These are phyloP conservation scores for Phoebastria nigripes DNA, from an alignment of 2,797 vertebrate genomes.

Conservation along the genomic window DNA sequence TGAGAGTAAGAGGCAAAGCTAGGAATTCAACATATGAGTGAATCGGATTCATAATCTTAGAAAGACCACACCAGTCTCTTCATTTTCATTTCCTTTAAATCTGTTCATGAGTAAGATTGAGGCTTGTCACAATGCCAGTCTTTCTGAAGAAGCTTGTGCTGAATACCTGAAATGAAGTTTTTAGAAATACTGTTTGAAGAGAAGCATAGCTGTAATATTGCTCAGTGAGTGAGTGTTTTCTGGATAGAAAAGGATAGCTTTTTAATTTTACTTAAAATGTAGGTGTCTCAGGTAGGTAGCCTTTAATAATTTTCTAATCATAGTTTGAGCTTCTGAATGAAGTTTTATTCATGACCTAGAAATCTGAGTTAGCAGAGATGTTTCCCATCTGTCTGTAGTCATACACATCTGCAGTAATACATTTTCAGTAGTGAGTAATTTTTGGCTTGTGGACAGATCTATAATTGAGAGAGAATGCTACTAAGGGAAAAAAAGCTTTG, in stretches of 20 bases:
- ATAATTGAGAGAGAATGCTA: conserved; percentile 30
- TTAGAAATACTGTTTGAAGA: neutral
- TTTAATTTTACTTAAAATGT: neutral
- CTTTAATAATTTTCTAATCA: neutral
- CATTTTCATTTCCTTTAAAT: neutral
- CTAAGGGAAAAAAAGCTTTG: neutral
- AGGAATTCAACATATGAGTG: neutral
- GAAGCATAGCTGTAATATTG: neutral
- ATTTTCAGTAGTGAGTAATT: conserved; percentile 25
- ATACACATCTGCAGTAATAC: conserved; percentile 18
- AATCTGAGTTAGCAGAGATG: neutral
- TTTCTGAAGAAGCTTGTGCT: neutral
- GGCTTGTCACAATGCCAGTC: neutral
- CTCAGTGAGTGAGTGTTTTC: neutral
- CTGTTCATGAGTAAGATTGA: neutral
- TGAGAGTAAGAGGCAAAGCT: neutral
- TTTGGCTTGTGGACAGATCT: conserved; percentile 39
- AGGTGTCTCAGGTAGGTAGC: neutral
- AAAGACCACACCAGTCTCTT: neutral
- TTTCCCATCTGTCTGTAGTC: conserved; percentile 29
- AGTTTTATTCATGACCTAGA: neutral
- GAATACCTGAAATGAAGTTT: neutral
- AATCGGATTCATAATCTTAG: neutral
- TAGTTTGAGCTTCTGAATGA: neutral
- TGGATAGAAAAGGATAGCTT: neutral